Percentiles rank a stretch among this genome's conserved stretches.
Conservation (phyloP, 2,113 vertebrate species). For the Catharus minimus region DNA sequence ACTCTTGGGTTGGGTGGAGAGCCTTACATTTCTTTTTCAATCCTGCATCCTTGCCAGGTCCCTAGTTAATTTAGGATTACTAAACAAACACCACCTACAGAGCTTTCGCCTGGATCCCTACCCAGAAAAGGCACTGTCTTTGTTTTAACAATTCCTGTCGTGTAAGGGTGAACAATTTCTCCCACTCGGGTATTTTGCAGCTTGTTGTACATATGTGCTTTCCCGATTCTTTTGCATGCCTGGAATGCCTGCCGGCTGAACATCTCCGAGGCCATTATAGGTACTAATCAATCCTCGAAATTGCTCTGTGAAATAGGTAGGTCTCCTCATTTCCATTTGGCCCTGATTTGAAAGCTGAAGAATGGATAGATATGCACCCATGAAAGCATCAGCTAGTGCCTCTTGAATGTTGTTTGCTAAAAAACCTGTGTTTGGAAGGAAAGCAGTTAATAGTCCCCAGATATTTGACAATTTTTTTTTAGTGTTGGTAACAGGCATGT, state of each 20-base stretch:
- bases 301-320: neutral
- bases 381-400: neutral
- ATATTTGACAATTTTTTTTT: neutral
- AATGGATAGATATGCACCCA: too few relatives aligned
- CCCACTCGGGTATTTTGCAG: neutral
- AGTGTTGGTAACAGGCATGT: constrained; percentile 19
- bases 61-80: neutral
- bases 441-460: constrained; percentile 37
- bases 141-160: neutral
- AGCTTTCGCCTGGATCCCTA: neutral
- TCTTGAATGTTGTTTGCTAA: neutral
- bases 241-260: neutral
- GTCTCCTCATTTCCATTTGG: neutral
- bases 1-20: neutral
- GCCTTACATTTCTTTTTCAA: neutral
- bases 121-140: neutral
- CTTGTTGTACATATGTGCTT: neutral
- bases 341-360: neutral
- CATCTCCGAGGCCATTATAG: neutral
- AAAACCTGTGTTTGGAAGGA: neutral
- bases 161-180: neutral
- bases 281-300: neutral
- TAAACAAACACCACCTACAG: neutral
- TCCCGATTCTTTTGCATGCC: neutral
- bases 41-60: neutral